These are phyloP conservation scores for Temnothorax nylanderi DNA, from an alignment of 1,140 invertebrate species.

Conservation along the genomic window DNA sequence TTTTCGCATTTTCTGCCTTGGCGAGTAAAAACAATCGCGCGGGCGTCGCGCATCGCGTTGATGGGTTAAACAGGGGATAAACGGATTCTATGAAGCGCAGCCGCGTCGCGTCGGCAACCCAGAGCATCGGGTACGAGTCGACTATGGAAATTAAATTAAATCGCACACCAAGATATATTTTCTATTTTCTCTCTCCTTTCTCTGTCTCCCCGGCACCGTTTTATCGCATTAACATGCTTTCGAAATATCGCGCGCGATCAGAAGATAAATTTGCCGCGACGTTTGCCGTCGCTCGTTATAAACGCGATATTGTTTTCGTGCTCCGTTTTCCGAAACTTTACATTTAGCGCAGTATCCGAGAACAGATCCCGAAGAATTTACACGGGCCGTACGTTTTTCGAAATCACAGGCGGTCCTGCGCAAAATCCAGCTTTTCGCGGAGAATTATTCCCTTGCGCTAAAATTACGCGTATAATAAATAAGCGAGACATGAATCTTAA, in stretches of 20 bases:
- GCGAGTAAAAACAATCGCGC: constrained; percentile 28
- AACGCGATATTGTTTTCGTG: not conserved
- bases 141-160: constrained; percentile 46
- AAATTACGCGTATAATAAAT: constrained; percentile 25
- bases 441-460: not conserved
- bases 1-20: constrained; percentile 10
- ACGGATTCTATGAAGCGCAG: not conserved
- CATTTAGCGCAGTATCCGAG: not conserved
- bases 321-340: not conserved
- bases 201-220: not conserved
- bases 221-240: constrained; percentile 29
- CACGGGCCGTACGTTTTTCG: not conserved
- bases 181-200: not conserved
- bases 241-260: constrained; percentile 29
- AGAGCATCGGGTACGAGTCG: not conserved
- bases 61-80: constrained; percentile 17
- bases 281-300: not conserved
- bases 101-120: not conserved
- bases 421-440: constrained; percentile 9
- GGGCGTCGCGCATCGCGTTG: not conserved
- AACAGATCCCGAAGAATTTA: not conserved
- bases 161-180: constrained; percentile 1
- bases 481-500: constrained; percentile 41
- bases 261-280: constrained; percentile 21
- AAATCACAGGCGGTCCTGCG: not conserved